Evolutionary conservation across 1,140 invertebrate genomes (phyloP).

Genomic region (Drosophila nasuta): DNA sequence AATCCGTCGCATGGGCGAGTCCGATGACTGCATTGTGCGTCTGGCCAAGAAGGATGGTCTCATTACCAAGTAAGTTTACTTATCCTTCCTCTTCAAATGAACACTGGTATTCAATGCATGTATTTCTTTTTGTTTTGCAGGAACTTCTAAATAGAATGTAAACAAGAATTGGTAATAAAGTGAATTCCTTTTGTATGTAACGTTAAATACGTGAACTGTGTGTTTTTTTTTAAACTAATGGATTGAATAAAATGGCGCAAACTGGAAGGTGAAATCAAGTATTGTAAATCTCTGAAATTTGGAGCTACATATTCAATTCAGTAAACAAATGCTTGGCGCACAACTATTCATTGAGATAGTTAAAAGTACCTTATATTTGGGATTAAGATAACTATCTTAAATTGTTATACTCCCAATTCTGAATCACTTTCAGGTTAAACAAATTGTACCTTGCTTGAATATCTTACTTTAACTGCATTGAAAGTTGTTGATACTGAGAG

Average conservation of each 20-base stretch:
- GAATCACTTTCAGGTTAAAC: too few species aligned
- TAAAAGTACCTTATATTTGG: too few species aligned
- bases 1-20: conserved; percentile 99
- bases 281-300: neutral
- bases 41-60: conserved; percentile 97
- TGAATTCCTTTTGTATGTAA: conserved; percentile 80
- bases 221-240: conserved; percentile 53
- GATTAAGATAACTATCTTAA: too few species aligned
- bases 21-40: conserved; percentile 97
- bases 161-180: conserved; percentile 73
- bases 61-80: conserved; percentile 90
- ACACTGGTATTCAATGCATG: neutral
- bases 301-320: neutral
- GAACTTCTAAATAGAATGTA: conserved; percentile 70
- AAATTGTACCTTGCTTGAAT: too few species aligned
- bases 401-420: too few species aligned
- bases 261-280: neutral
- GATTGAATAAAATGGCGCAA: conserved; percentile 18
- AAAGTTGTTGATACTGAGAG: too few species aligned
- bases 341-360: too few species aligned
- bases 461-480: too few species aligned
- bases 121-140: conserved; percentile 35
- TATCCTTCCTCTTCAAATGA: too few species aligned
- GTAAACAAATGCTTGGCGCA: too few species aligned
- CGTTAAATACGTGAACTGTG: conserved; percentile 38